Evolutionary conservation across 2,113 vertebrate species (phyloP).

Genomic region (Cichladusa arquata): DNA sequence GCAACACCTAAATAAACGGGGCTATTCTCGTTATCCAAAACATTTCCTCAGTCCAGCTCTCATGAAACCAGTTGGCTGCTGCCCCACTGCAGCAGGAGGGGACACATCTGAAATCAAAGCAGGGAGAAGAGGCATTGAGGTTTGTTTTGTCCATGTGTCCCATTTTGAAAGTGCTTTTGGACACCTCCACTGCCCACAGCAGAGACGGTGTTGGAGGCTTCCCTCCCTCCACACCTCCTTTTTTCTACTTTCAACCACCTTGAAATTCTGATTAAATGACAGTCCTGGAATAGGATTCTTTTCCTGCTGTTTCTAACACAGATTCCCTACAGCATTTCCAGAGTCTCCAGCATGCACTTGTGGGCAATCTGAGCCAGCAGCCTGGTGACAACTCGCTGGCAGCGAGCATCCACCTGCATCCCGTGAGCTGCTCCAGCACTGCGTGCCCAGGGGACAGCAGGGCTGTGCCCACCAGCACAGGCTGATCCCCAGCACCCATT

Average conservation of each 20-base stretch:
- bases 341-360: neutral
- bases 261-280: neutral
- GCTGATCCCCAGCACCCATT: accelerated
- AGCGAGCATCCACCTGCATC: neutral
- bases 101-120: neutral
- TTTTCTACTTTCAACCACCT: neutral
- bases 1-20: neutral
- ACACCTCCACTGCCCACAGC: neutral
- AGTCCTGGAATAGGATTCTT: neutral
- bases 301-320: neutral
- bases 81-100: neutral
- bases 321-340: neutral
- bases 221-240: neutral
- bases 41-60: neutral
- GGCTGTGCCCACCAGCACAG: neutral
- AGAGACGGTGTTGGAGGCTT: neutral
- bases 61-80: neutral
- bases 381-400: neutral
- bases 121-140: neutral
- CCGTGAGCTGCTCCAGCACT: neutral
- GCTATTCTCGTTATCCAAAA: neutral
- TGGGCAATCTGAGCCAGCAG: neutral
- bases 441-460: neutral
- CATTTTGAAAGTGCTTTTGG: neutral
- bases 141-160: constrained; percentile 13